Evolutionary conservation across 2,888 invertebrate species (phyloP).

Genomic region (Bombyx huttoni): DNA sequence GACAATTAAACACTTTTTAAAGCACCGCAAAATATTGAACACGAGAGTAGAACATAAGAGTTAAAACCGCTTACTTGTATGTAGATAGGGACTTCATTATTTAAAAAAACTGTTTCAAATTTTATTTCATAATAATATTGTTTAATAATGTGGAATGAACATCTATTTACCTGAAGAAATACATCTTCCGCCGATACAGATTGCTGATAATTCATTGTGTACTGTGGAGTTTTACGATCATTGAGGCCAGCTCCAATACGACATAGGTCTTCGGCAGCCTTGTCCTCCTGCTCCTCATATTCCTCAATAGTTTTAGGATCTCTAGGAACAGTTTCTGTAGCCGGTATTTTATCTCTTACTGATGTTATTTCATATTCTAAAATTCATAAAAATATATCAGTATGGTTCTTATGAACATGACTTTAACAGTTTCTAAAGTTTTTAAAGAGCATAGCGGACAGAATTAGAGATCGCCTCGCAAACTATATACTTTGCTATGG

Average conservation of each 20-base stretch:
- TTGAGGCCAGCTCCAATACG: conserved; percentile 60
- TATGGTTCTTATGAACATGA: not conserved
- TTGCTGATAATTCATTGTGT: conserved; percentile 88
- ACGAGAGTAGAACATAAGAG: too few species aligned
- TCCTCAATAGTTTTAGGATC: conserved; percentile 52
- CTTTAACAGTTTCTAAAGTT: too few species aligned
- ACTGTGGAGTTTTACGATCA: conserved; percentile 78
- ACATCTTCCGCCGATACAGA: conserved; percentile 88
- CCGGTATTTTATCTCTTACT: conserved; percentile 26
- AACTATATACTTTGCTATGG: too few species aligned
- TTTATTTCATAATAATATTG: not conserved
- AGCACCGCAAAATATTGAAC: too few species aligned
- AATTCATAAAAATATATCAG: not conserved
- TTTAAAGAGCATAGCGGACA: too few species aligned
- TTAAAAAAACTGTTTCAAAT: too few species aligned
- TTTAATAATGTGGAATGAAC: not conserved
- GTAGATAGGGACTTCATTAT: too few species aligned
- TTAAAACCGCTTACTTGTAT: too few species aligned
- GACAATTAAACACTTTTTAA: too few species aligned
- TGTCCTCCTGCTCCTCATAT: conserved; percentile 63
- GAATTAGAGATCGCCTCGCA: too few species aligned
- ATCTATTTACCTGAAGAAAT: conserved; percentile 78
- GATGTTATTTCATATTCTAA: conserved; percentile 51
- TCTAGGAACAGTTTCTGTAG: conserved; percentile 14
- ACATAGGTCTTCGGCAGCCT: conserved; percentile 59